Percentiles rank a stretch among this genome's conserved stretches.
Conservation (phyloP, 2,797 vertebrate genomes). For the Hapalemur alaotrensis region DNA sequence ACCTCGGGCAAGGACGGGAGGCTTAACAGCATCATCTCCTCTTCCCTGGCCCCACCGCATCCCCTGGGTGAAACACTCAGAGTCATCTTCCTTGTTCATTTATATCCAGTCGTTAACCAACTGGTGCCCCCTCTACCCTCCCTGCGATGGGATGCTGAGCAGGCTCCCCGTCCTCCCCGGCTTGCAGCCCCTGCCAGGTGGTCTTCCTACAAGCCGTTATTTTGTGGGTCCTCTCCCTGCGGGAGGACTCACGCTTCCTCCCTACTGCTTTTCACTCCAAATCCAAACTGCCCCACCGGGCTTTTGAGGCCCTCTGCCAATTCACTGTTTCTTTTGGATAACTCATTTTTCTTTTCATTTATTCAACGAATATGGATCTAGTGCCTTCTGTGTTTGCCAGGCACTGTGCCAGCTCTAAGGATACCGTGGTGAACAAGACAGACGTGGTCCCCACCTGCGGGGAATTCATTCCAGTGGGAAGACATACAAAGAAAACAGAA, state of each 20-base stretch:
- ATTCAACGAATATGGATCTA: not conserved
- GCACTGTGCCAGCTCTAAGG: not conserved
- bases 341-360: not conserved
- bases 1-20: not conserved
- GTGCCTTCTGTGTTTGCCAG: not conserved
- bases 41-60: not conserved
- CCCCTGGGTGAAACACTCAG: not conserved
- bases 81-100: not conserved
- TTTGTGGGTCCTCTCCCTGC: not conserved
- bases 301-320: not conserved
- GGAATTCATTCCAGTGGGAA: not conserved
- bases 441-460: not conserved
- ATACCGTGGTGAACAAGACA: not conserved
- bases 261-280: not conserved
- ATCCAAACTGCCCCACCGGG: not conserved
- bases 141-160: not conserved
- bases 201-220: rapidly evolving
- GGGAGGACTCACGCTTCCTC: not conserved
- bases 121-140: not conserved
- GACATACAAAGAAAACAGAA: not conserved
- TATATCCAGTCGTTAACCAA: rapidly evolving
- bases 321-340: not conserved
- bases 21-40: not conserved
- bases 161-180: not conserved
- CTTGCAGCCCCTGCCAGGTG: not conserved